Conservation (phyloP, 37 sponge, comb jelly and placozoan species). For the Beroe ovata region DNA sequence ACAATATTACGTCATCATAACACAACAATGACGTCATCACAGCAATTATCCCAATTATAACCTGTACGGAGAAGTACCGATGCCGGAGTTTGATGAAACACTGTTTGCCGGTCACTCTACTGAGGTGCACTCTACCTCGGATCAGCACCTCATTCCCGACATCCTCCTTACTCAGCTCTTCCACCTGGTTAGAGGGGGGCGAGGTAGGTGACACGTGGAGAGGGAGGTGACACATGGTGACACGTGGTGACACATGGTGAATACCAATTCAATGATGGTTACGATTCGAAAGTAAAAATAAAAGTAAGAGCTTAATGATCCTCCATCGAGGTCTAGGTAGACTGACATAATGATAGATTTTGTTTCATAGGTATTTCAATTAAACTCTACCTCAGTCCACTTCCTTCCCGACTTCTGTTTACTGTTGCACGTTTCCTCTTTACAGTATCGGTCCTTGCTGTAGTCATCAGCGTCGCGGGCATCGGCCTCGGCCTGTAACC, state of each 20-base stretch:
- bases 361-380: too few species aligned
- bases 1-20: too few species aligned
- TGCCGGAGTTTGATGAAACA: slow-evolving; percentile 91
- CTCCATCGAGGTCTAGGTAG: too few species aligned
- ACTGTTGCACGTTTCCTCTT: neutral
- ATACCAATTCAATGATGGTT: too few species aligned
- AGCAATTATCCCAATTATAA: too few species aligned
- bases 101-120: slow-evolving; percentile 82
- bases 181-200: slow-evolving; percentile 67
- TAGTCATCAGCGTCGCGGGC: slow-evolving; percentile 60
- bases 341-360: too few species aligned
- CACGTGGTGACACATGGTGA: too few species aligned
- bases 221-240: too few species aligned
- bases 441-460: slow-evolving; percentile 58
- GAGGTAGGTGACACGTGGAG: too few species aligned
- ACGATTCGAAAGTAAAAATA: too few species aligned
- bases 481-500: slow-evolving; percentile 57
- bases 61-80: slow-evolving; percentile 87
- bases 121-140: slow-evolving; percentile 83
- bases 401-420: slow-evolving; percentile 72
- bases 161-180: slow-evolving; percentile 71
- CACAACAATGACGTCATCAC: too few species aligned
- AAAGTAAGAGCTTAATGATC: too few species aligned
- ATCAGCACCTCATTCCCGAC: slow-evolving; percentile 80
- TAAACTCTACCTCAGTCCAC: slow-evolving; percentile 71